Evolutionary conservation across 2,888 invertebrate genomes (phyloP).

Genomic region (Ctena decussata): DNA sequence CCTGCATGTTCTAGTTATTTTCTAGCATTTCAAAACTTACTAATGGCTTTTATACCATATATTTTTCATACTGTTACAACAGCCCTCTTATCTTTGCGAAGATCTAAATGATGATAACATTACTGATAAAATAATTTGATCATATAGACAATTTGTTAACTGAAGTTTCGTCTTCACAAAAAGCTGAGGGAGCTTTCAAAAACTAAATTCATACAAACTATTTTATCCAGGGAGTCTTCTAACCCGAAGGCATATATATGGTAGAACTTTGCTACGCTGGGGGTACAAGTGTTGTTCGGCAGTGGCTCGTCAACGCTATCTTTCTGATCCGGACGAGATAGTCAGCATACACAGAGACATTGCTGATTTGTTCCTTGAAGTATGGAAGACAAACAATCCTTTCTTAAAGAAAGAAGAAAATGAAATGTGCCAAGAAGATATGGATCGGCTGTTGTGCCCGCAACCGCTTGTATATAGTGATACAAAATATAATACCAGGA

Average conservation of each 20-base stretch:
- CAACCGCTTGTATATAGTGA: constrained; percentile 84
- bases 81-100: no score
- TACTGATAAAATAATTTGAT: no score
- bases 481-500: constrained; percentile 84
- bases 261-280: constrained; percentile 71
- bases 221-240: constrained; percentile 58
- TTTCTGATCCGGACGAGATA: constrained; percentile 61
- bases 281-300: constrained; percentile 60
- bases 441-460: constrained; percentile 69
- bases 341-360: constrained; percentile 73
- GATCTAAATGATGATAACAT: no score
- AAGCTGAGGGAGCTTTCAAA: no score
- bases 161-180: no score
- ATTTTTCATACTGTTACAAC: no score
- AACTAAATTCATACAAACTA: no score
- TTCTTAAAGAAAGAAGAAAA: constrained; percentile 54
- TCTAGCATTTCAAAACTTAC: no score
- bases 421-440: constrained; percentile 51
- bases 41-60: no score
- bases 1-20: no score
- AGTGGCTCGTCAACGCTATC: constrained; percentile 69
- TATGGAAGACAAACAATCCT: constrained; percentile 75
- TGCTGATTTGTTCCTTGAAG: constrained; percentile 76
- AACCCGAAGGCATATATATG: constrained; percentile 48
- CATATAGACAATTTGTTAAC: no score